Evolutionary conservation across 2,888 invertebrate species (phyloP), one percentile per base, ranked within the genome.

Genomic region (Oscheius sp.): DNA sequence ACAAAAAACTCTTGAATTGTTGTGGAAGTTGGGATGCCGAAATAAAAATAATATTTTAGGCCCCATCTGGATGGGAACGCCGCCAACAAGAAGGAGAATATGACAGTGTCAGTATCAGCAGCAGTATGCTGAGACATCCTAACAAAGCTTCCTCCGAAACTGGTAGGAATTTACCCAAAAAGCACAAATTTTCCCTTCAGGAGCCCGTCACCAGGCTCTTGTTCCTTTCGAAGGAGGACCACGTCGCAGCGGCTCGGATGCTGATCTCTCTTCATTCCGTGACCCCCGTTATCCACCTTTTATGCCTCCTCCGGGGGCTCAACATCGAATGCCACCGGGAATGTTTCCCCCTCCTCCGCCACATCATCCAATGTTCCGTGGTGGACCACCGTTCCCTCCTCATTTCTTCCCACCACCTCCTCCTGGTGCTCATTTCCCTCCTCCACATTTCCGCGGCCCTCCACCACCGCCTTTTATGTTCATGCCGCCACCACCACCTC

Each of bases 351-450:
- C 72, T 13, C 76, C 75, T 21, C 77, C 77, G 58, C 72, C 75
- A 3, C 64, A 64, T 16, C 58, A 46, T 23, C 25, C 18, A 9
- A 53, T 78, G 74, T 45, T 45, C 46, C 58, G 58, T 58, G 35
- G 35, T 9, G 58, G 58, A 9, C 27, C 58, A 16, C 58, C 58
- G 6, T 23, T 41, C 41, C 90, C 91, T 84, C 84, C 92, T 7
- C 72, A 64, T 29, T 76, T 76, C 85, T 21, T 91, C 87, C 41
- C 91, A 90, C 59, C 91, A 91, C 73, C 89, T 88, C 89, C 43
- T 13, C 84, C 76, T 16, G 55, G 53, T 12, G 58, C 45, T 3
- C 61, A 61, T 16, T 63, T 52, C 63, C 72, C 63, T 52, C 71
- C 71, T 41, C 29, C 66, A 16, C 76, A 16, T 46, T 66, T 55